A percentile compares a stretch with the other conserved stretches of the same genome.
Conservation (phyloP, 2,888 invertebrate species). For the Campoplex capitator region DNA sequence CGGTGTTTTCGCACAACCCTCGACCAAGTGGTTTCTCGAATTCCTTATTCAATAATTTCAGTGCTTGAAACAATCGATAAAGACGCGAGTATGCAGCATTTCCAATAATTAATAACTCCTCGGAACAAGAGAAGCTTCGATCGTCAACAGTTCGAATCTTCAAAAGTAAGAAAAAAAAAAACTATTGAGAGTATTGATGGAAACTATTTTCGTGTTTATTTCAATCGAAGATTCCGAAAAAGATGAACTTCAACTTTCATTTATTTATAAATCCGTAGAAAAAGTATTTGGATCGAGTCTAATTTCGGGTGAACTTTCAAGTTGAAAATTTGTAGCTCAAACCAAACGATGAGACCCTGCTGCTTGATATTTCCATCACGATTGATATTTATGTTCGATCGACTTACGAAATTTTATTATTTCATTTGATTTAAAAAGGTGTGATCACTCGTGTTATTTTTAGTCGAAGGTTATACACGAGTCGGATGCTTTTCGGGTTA, state of each 20-base stretch:
- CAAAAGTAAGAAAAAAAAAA: no score
- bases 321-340: background rate
- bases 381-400: background rate
- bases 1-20: no score
- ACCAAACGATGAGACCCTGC: background rate
- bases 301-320: background rate
- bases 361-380: background rate
- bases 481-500: slow-evolving; percentile 14
- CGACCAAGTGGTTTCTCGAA: no score
- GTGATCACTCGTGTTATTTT: slow-evolving; percentile 2
- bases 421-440: background rate
- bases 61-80: no score
- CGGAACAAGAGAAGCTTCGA: no score
- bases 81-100: no score
- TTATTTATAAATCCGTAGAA: background rate
- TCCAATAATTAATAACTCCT: no score
- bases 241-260: no score
- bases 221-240: no score
- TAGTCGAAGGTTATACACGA: slow-evolving; percentile 44
- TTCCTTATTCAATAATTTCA: no score
- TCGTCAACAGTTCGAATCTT: no score
- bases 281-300: background rate
- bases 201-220: background rate
- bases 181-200: background rate
- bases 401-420: background rate